Base-by-base conservation (phyloP, 2,888 invertebrate species). In the Plebejus melissa region DNA sequence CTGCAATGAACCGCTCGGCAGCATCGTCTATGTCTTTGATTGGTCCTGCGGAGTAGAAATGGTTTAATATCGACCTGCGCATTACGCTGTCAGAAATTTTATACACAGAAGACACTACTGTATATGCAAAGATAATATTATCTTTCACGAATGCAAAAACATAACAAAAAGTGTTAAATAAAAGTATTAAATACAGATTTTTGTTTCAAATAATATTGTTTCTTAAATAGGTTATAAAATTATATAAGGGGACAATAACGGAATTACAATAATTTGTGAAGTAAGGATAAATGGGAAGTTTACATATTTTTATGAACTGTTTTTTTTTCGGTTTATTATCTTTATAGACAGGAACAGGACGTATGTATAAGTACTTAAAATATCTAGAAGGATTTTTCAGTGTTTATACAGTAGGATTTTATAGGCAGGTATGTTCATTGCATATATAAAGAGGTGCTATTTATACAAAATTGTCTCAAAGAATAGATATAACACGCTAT, bases 21-120 rank as follows among this genome's bases (percentile, higher is more conserved):
- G 93, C 93, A 4, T 92, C 93, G 74, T 93, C 92, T 5, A 93
- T 89, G 74, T 93, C 90, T 46, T 89, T 91, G 0, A 90, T 85
- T 0, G 93, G 90, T 1, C 93, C 93, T 90, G 80, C 0, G 54
- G 5, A 75, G n/a, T 74, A 4, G 54, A 9, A 69, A 32, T 5
- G n/a, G 3, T 54, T 54, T 16, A 16, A 54, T 54, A 54, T 16
- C 1, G 54, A 54, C 11, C 16, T 54, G 46, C 38, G 38, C 38
- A 38, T 38, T 38, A 5, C 2, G 46, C 2, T 9, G 46, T 1
- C 7, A 58, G n/a, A 6, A 60, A 22, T 28, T 58, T 7, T 28
- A 28, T 22, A 28, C 3, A 60, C 22, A 60, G 28, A 60, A 60
- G 22, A 60, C 58, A 3, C 58, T 58, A 60, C 11, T 11, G 2